Conservation (phyloP, 2,113 vertebrate species). For the Petrocephalus microphthalmus region DNA sequence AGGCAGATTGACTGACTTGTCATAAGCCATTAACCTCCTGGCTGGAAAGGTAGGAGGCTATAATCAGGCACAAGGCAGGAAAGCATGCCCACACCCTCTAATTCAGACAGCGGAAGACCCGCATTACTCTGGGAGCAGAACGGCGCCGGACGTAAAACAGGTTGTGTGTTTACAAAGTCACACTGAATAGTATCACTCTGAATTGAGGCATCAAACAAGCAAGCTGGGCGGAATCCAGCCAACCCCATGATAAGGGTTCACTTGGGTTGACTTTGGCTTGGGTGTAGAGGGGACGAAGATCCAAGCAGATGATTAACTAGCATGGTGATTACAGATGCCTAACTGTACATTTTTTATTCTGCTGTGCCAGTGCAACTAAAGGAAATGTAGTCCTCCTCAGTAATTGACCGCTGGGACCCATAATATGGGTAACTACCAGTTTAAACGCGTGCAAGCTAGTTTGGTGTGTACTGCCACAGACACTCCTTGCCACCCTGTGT, state of each 20-base stretch:
- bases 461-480: background rate
- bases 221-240: background rate
- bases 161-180: background rate
- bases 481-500: background rate
- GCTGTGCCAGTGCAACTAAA: background rate
- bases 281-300: background rate
- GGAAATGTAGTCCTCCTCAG: background rate
- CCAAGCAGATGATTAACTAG: background rate
- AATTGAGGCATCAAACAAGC: background rate
- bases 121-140: background rate
- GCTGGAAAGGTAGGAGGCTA: background rate
- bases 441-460: background rate
- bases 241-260: background rate
- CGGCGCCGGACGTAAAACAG: background rate
- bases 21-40: background rate
- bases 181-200: background rate
- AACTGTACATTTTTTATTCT: background rate
- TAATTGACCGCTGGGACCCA: background rate
- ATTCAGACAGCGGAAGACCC: background rate
- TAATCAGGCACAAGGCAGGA: background rate
- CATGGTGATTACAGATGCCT: background rate
- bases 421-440: background rate
- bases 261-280: background rate
- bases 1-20: slow-evolving; percentile 12
- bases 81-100: background rate